Conservation (phyloP, 92 coral and sea anemone species). For the Phenganax stokvisi region DNA sequence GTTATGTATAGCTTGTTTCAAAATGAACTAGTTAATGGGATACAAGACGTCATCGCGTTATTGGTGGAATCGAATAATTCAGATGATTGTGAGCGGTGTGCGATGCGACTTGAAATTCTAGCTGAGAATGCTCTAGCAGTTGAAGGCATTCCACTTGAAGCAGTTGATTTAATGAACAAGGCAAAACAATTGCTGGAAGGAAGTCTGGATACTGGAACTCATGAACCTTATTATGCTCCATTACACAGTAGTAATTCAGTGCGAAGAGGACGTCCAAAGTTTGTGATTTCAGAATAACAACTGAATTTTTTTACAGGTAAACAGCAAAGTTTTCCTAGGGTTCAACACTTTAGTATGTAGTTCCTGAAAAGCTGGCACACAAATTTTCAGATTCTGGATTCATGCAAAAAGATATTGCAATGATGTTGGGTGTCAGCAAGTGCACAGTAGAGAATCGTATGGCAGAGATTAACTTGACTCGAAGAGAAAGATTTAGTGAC, state of each 20-base stretch:
- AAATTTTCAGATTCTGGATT: too few relatives aligned
- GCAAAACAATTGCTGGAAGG: conserved; percentile 23
- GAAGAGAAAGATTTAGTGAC: too few relatives aligned
- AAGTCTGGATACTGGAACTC: not conserved
- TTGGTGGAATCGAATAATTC: not conserved
- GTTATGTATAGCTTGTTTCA: not conserved
- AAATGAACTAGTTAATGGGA: not conserved
- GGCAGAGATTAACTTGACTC: too few relatives aligned
- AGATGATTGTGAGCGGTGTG: not conserved
- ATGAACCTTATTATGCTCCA: conserved; percentile 24
- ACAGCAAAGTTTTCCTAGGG: not conserved
- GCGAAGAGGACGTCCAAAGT: conserved; percentile 46
- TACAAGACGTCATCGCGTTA: not conserved
- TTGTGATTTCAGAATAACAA: conserved; percentile 45
- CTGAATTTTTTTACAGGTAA: conserved; percentile 39
- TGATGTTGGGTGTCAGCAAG: too few relatives aligned
- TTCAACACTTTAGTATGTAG: not conserved
- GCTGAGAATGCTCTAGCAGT: conserved; percentile 32
- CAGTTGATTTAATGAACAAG: conserved; percentile 28
- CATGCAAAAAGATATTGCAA: too few relatives aligned
- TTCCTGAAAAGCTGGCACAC: too few relatives aligned
- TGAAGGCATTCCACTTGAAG: conserved; percentile 35
- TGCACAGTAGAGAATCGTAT: too few relatives aligned
- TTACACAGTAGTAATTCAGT: not conserved
- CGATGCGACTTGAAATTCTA: conserved; percentile 27